Base-by-base conservation (phyloP, 1,140 invertebrate genomes). In the Papilio machaon region DNA sequence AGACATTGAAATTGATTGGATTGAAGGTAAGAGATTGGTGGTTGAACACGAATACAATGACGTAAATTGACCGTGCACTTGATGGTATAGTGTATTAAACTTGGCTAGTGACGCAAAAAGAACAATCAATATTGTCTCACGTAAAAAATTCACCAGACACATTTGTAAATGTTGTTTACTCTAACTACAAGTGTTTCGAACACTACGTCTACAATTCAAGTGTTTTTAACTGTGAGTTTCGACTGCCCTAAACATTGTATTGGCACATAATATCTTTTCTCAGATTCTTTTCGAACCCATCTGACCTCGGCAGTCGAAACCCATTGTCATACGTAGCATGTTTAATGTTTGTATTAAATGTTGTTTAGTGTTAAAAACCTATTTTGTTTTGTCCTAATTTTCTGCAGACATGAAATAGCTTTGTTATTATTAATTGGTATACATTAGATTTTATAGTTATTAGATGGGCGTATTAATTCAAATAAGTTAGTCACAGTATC, bases 81-180 rank as follows among this genome's bases (percentile, higher is more conserved):
- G 60, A 64, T 30, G 23, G 23, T 64, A 64, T 64, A 64, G 60
- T 58, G n/a, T n/a, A 58, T 58, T 58, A 58, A 58, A 35, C 64
- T 70, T 70, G 11, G 11, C 30, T 13, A 23, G 23, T 76, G 74
- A 76, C 74, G 74, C 74, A 76, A 76, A 52, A 10, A 49, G 46
- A 52, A 52, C 19, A 54, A 76, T 76, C 74, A 47, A 76, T 76
- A 73, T 23, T 23, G 46, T 30, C 10, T 52, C 47, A 49, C 43
- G n/a, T 52, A 76, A 49, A 30, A 47, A 35, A 76, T 19, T 73
- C 30, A 76, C 19, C 46, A 19, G n/a, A 46, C 19, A 74, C 43
- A 76, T 52, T 47, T 49, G 74, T 52, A 46, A 76, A 76, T 47
- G 7, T 4, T 43, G 38, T 43, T 73, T 46, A 46, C n/a, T 73